Percentiles rank a stretch among this genome's conserved stretches.
These are phyloP conservation scores for Corythornis madagascariensis DNA, from an alignment of 2,113 vertebrate genomes.

Conservation along the genomic window DNA sequence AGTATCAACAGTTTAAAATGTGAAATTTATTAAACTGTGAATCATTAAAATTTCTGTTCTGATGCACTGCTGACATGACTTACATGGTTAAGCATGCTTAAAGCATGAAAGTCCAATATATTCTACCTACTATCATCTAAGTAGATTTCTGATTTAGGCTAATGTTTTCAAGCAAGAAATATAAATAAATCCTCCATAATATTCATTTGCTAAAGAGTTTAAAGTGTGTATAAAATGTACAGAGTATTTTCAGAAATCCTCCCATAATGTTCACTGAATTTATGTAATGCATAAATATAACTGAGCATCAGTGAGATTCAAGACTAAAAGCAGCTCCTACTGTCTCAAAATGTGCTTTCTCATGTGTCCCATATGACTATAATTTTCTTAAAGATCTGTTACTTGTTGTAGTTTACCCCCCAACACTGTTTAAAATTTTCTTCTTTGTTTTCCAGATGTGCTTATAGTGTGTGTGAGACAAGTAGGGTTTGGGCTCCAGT, in stretches of 20 bases:
- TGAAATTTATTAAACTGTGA: background rate
- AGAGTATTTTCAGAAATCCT: background rate
- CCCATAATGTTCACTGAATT: background rate
- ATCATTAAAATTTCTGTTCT: background rate
- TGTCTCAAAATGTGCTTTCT: background rate
- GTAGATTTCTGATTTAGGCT: background rate
- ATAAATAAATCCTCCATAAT: background rate
- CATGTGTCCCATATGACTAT: background rate
- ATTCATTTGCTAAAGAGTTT: background rate
- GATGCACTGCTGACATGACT: background rate
- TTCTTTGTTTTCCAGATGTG: slow-evolving; percentile 15
- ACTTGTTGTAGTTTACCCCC: background rate
- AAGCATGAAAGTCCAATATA: background rate
- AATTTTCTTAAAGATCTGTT: background rate
- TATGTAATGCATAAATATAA: background rate
- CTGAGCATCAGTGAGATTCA: background rate
- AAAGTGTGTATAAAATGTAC: background rate
- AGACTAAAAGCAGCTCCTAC: background rate
- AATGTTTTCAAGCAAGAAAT: background rate
- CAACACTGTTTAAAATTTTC: background rate
- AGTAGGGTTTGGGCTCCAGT: background rate
- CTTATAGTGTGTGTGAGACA: background rate
- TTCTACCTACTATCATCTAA: background rate
- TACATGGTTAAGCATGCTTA: background rate
- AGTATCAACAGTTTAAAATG: background rate